Percentiles rank a stretch among this genome's conserved stretches.
Evolutionary conservation across 2,113 vertebrate genomes (phyloP).

Genomic region (Thryonomys swinderianus): DNA sequence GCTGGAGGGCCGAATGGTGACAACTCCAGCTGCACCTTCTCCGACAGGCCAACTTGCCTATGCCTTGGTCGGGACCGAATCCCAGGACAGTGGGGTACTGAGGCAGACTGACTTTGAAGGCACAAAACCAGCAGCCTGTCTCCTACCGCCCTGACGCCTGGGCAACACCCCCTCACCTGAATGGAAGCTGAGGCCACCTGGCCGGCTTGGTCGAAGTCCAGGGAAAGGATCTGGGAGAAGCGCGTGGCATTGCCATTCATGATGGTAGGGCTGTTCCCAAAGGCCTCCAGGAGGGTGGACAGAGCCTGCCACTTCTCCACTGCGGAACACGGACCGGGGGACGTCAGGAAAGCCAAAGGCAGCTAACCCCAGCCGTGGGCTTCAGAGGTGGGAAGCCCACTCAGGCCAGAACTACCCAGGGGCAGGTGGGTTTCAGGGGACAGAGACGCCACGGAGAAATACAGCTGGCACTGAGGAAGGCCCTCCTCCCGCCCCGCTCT

Average conservation of each 20-base stretch:
- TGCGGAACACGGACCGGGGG: conserved; percentile 80
- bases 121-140: not conserved
- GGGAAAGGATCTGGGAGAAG: conserved; percentile 97
- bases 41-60: not conserved
- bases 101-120: not conserved
- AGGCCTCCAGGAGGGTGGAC: conserved; percentile 96
- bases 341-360: conserved; percentile 8
- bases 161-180: conserved; percentile 89
- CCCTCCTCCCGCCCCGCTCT: fast-evolving
- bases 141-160: not conserved
- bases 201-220: conserved; percentile 98
- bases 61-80: not conserved
- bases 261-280: conserved; percentile 94
- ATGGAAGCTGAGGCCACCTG: conserved; percentile 97
- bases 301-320: conserved; percentile 99
- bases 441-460: not conserved
- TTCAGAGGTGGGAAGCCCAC: not conserved
- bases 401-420: not conserved
- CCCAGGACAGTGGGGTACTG: not conserved
- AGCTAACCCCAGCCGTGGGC: not conserved
- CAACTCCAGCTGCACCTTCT: too few species aligned
- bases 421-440: not conserved
- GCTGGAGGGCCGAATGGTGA: not conserved
- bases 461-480: fast-evolving
- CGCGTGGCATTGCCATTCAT: conserved; percentile 96